Base-by-base conservation (phyloP, 2,888 invertebrate species). In the Crocallis elinguaria region DNA sequence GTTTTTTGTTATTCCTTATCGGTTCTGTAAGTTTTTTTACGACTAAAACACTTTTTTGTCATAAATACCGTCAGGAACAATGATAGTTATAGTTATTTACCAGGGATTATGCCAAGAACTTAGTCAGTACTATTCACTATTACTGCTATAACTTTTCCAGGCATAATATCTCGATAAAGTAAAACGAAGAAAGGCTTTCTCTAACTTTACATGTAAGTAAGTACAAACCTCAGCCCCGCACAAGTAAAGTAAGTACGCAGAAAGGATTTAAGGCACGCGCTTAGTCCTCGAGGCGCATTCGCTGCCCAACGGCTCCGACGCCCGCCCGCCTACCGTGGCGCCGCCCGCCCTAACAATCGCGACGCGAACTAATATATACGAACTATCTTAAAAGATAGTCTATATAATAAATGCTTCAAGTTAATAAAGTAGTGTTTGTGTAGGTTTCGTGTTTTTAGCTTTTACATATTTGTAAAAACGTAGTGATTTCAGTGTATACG, bases 241-340 rank as follows among this genome's bases (percentile, higher is more conserved):
- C 30, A 30, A 39, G 39, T 27, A 13, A 49, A 57, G 16, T 12
- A 33, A 49, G 53, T 50, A 43, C 44, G 23, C 19, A 32, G 29
- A 35, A 49, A 55, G 70, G 67, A 72, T 73, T 75, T 75, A 73
- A 77, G 71, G 61, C 62, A 50, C 19, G 60, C 57, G 52, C 46
- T 56, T 49, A 42, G 49, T 50, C 56, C 55, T 56, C 49, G 11
- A 50, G 37, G 69, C 72, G 82, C 84, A 82, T 71, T 82, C 79
- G 81, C 79, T 82, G 81, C 78, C 79, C 77, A 69, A 67, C 75
- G 69, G 64, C 66, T 64, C 66, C 64, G 81, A 77, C 82, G 82
- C 71, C 82, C 84, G 82, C 87, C 84, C 82, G 78, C 75, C 68
- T 64, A 27, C 13, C 48, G 45, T 55, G 58, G 66, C 35, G 59